Evolutionary conservation across 2,113 vertebrate species (phyloP).

Genomic region (Thinocorus orbignyianus): DNA sequence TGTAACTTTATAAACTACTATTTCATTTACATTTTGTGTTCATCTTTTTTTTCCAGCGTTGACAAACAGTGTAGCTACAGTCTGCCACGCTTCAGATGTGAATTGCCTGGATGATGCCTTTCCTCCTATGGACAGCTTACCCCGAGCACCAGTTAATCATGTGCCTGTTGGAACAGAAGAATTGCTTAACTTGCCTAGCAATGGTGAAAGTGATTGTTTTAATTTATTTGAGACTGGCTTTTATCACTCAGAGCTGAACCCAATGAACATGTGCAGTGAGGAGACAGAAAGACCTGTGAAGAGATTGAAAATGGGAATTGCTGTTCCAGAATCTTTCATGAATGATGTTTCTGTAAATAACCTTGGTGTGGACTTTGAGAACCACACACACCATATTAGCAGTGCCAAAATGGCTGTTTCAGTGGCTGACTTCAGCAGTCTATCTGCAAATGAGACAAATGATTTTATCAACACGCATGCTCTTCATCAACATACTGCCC

Average conservation of each 20-base stretch:
- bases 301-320: conserved; percentile 93
- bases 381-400: conserved; percentile 89
- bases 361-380: conserved; percentile 91
- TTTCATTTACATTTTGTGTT: neutral
- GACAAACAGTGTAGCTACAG: conserved; percentile 71
- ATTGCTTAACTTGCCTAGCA: conserved; percentile 84
- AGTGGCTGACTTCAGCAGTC: conserved; percentile 93
- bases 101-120: conserved; percentile 84
- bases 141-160: conserved; percentile 86
- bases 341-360: conserved; percentile 91
- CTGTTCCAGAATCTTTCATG: conserved; percentile 88
- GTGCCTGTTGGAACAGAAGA: conserved; percentile 87
- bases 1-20: neutral
- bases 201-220: conserved; percentile 91
- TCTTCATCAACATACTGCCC: conserved; percentile 90
- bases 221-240: conserved; percentile 96
- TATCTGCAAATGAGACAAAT: conserved; percentile 88
- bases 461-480: conserved; percentile 87
- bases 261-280: conserved; percentile 85
- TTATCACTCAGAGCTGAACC: conserved; percentile 91
- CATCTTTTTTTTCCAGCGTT: conserved; percentile 77
- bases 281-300: conserved; percentile 91
- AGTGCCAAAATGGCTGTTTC: conserved; percentile 97
- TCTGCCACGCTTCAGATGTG: neutral
- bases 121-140: conserved; percentile 85